Evolutionary conservation across 2,113 vertebrate species (phyloP), one percentile per base, ranked within the genome.

Genomic region (Salminus brasiliensis): DNA sequence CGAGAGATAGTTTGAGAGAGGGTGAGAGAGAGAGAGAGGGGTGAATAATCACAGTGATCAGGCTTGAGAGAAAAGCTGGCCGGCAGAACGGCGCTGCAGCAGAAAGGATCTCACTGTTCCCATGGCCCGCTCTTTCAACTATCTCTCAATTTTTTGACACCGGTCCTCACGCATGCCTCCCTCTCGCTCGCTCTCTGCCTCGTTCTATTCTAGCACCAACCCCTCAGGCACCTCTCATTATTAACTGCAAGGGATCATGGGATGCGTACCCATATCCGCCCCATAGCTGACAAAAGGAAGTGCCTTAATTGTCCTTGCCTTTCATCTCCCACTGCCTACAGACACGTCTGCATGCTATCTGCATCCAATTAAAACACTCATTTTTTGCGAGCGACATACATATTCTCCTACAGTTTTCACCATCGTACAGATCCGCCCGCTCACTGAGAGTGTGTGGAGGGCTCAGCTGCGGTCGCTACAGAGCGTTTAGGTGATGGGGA

Each of bases 351-450:
- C 79, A 77, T 75, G 74, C 67, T 63, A 71, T 87, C 82, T 81
- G 83, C 86, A 90, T 85, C 84, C 88, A 87, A 91, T 91, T 91
- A 88, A 88, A 88, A 81, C 63, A 72, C 76, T 81, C 65, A 78
- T 67, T 88, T 87, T 87, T 88, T 85, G 84, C 86, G n/a, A 85
- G 81, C 84, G 23, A 55, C 65, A 80, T 85, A 88, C 83, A 55
- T 2, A 55, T 25, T 55, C 52, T 10, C 3, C 23, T 10, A 11
- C n/a, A 25, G 10, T 1, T n/a, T 52, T n/a, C 5, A 16, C 21
- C 18, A 21, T n/a, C 5, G 85, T 79, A 83, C 84, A 85, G n/a
- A n/a, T n/a, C n/a, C 88, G 60, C 63, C 21, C 16, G 77, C 39
- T 30, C 29, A 25, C n/a, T 60, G 79, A 4, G 72, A 88, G 78